Base-by-base conservation (phyloP, 2,797 vertebrate species). In the Anniella stebbinsi region DNA sequence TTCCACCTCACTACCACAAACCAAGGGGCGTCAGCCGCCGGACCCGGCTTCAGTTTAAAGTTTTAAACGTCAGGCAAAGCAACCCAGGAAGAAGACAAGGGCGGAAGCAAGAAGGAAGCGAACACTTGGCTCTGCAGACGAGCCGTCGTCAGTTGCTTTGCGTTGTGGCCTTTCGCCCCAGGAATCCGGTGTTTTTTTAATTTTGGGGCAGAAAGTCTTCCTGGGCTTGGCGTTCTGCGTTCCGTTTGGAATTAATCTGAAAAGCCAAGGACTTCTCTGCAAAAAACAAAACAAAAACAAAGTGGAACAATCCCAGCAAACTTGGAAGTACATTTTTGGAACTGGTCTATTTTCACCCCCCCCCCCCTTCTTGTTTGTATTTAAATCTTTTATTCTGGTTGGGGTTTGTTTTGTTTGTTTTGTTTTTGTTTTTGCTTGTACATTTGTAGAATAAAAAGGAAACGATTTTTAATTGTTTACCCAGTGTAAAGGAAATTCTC, bases 1-100 rank as follows among this genome's bases (percentile, higher is more conserved):
- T 99, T 99, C 95, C 99, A 99, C 84, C 97, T 99, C 93, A 99
- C 99, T 17, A 98, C 98, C 92, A 99, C 99, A 10, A 99, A 98
- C 87, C 99, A 99, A 96, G 99, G 99, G 57, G 99, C 97, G 0
- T 99, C 99, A 0, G 99, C 99, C 0, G 98, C 98, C 0, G 99
- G 99, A 1, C 99, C 99, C 0, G 99, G 99, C 54, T 99, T 99
- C 96, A 99, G 99, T 97, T 98, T 99, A 88, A 99, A 99, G 92
- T 99, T 99, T 94, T 99, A 92, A 97, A 87, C 75, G 73, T 33
- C 0, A 0, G 11, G 30, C n/a, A 33, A 54, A 66, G 10, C 41
- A 66, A 15, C 0, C 1, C 9, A 33, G 18, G 13, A 21, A 30
- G 36, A 6, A 3, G 1, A n/a, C 63, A 25, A 25, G 13, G 12